Evolutionary conservation across 2,888 invertebrate genomes (phyloP).

Genomic region (Galeopsomyia nigrocyanea): DNA sequence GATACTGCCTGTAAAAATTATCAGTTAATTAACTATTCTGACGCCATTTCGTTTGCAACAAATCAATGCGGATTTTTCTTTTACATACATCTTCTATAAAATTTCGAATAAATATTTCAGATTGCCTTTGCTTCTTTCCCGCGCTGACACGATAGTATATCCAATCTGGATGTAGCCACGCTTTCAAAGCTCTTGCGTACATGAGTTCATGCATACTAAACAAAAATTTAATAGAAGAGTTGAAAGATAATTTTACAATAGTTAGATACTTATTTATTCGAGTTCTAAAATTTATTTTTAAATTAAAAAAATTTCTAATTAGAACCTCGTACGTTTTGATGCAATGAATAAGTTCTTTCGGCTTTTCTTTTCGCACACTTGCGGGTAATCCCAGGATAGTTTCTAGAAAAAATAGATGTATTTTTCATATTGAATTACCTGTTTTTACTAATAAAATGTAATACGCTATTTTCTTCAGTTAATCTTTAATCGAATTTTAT

Average conservation of each 20-base stretch:
- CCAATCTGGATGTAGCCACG: conserved; percentile 50
- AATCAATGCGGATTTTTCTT: background rate
- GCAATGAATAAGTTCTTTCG: conserved; percentile 44
- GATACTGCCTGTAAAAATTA: conserved; percentile 38
- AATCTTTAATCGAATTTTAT: no score
- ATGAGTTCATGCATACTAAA: conserved; percentile 49
- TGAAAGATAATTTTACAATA: no score
- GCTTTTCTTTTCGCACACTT: conserved; percentile 39
- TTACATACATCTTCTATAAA: conserved; percentile 44
- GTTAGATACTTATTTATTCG: no score
- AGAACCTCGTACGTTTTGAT: conserved; percentile 20
- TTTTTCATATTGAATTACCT: no score
- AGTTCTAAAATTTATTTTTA: background rate
- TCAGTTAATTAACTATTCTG: no score
- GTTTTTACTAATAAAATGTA: no score
- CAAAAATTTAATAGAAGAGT: background rate
- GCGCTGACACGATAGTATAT: conserved; percentile 43
- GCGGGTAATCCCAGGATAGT: conserved; percentile 51
- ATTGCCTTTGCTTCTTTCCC: conserved; percentile 41
- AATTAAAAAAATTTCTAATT: no score
- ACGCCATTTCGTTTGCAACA: no score
- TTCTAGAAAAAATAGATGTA: conserved; percentile 36
- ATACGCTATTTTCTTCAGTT: no score
- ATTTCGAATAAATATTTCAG: conserved; percentile 40
- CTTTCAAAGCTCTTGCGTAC: conserved; percentile 49